phyloP scores from a whole-genome alignment of 2,113 vertebrate species.

The Peucedramus taeniatus region DNA sequence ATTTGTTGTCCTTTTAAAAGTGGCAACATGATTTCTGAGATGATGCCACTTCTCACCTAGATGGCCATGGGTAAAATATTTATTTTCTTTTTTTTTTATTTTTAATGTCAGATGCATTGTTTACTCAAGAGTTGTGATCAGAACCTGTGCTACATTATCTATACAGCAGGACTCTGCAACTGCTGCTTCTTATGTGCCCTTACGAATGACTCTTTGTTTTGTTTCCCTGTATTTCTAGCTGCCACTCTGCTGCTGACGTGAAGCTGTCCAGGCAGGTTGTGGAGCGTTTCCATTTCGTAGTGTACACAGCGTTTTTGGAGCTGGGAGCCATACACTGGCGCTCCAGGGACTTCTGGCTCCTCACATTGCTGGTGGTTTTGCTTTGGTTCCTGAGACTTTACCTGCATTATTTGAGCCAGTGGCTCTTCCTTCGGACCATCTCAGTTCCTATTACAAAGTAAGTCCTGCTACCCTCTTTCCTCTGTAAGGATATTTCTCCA shows the following conservation, averaged over 20 bases:
- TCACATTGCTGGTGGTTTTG: slow-evolving; percentile 74
- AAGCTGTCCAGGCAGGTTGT: background rate
- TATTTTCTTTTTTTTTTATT: background rate
- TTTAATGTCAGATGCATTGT: background rate
- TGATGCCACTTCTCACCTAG: background rate
- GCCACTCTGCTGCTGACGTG: background rate
- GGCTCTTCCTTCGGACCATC: slow-evolving; percentile 87
- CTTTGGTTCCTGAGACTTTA: slow-evolving; percentile 91
- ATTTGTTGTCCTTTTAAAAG: background rate
- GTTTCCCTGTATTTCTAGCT: slow-evolving; percentile 32
- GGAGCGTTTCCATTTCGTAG: slow-evolving; percentile 63
- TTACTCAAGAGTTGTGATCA: background rate
- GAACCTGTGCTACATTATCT: background rate
- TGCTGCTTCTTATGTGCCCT: background rate
- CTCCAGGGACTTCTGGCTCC: slow-evolving; percentile 76
- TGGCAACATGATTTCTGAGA: background rate
- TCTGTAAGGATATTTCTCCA: background rate
- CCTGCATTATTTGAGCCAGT: slow-evolving; percentile 92
- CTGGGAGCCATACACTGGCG: slow-evolving; percentile 72
- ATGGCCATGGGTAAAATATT: background rate
- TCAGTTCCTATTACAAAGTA: slow-evolving; percentile 89
- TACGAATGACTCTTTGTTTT: rapidly evolving
- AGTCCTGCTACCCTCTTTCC: slow-evolving; percentile 47
- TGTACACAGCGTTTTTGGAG: slow-evolving; percentile 71
- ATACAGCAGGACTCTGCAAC: background rate